phyloP scores from a whole-genome alignment of 2,113 vertebrate genomes.

The Antigone vipio region DNA sequence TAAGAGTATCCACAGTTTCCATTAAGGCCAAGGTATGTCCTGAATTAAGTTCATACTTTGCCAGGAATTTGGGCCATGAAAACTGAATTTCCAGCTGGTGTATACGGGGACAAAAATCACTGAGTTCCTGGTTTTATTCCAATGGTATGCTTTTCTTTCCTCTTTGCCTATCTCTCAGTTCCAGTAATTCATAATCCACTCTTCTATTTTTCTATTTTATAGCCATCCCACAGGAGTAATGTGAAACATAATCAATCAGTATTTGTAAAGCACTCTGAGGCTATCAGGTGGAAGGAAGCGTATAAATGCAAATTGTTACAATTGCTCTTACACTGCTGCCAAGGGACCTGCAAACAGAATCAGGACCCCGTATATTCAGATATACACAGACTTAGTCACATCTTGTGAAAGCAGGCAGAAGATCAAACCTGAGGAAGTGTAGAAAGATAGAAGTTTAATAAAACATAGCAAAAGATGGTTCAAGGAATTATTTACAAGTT shows the following conservation, averaged over 20 bases:
- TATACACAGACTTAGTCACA: neutral
- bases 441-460: neutral
- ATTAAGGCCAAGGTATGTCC: neutral
- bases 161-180: neutral
- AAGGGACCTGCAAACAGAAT: conserved; percentile 26
- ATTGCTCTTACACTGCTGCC: neutral
- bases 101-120: neutral
- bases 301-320: conserved; percentile 32
- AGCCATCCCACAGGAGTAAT: conserved; percentile 32
- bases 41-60: neutral
- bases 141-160: neutral
- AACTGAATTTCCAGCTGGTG: neutral
- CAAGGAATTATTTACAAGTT: neutral
- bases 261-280: conserved; percentile 39
- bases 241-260: conserved; percentile 50
- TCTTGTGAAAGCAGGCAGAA: neutral
- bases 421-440: neutral
- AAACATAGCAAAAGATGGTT: neutral
- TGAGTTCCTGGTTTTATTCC: neutral
- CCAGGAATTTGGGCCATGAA: neutral
- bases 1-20: neutral
- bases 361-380: neutral
- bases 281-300: conserved; percentile 30
- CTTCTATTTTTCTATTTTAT: conserved; percentile 51
- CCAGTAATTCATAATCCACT: neutral